Conservation (phyloP, 2,797 vertebrate species). For the Saxicola maurus region DNA sequence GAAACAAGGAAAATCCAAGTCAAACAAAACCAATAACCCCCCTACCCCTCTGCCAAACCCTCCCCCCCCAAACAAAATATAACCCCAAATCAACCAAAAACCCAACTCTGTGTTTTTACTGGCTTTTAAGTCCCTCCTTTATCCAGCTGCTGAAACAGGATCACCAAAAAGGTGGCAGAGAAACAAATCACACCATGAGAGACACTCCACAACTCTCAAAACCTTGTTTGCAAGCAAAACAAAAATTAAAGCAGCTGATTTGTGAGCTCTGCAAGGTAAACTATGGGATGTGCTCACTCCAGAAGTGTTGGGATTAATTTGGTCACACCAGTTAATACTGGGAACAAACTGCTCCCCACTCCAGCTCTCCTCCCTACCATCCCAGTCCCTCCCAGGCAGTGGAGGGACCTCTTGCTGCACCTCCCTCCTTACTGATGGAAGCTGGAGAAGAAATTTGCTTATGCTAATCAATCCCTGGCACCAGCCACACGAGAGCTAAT, state of each 20-base stretch:
- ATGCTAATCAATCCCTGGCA: conserved; percentile 55
- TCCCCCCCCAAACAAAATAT: neutral
- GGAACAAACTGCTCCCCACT: neutral
- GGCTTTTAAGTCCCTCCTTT: neutral
- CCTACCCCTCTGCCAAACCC: rapidly evolving
- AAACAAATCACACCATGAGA: rapidly evolving
- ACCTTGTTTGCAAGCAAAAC: neutral
- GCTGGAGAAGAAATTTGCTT: conserved; percentile 40
- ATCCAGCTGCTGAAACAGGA: neutral
- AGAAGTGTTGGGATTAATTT: neutral
- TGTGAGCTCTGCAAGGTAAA: neutral
- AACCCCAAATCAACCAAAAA: neutral
- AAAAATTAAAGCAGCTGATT: neutral
- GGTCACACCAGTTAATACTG: neutral
- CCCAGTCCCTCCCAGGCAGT: neutral
- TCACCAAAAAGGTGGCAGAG: neutral
- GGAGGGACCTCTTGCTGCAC: neutral
- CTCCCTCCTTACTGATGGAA: neutral
- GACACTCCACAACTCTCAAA: neutral
- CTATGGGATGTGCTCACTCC: neutral
- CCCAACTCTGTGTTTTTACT: neutral
- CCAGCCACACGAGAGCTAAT: conserved; percentile 31
- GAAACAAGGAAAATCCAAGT: neutral
- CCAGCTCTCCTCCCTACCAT: neutral
- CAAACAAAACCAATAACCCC: neutral